These are phyloP conservation scores for Leptinotarsa juncta DNA, from an alignment of 2,888 invertebrate genomes.

Conservation along the genomic window DNA sequence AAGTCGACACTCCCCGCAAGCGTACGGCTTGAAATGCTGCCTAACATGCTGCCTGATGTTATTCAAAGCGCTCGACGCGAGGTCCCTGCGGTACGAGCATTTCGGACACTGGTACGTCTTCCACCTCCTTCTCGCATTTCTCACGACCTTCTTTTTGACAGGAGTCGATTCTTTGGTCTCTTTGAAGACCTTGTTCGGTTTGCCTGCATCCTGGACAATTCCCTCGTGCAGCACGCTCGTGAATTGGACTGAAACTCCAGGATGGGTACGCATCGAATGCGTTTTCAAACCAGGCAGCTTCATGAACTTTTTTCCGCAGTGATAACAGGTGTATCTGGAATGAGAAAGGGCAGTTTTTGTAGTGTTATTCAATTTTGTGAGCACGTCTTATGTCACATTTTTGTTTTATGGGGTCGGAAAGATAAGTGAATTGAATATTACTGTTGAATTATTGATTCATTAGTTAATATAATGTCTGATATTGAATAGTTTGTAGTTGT, in stretches of 20 bases:
- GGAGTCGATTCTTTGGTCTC: background rate
- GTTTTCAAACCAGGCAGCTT: constrained; percentile 48
- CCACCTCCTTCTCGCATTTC: constrained; percentile 27
- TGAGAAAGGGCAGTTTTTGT: constrained; percentile 25
- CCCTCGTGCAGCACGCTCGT: constrained; percentile 54
- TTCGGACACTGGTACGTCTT: constrained; percentile 63
- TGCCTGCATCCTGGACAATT: constrained; percentile 43
- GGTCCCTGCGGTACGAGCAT: constrained; percentile 59
- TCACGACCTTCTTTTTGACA: constrained; percentile 21
- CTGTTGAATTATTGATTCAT: too few relatives aligned
- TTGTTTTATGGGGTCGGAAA: too few relatives aligned
- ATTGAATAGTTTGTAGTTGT: too few relatives aligned
- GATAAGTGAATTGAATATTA: too few relatives aligned
- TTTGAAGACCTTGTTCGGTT: background rate
- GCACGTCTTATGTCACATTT: too few relatives aligned
- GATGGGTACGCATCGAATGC: constrained; percentile 55
- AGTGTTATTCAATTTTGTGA: too few relatives aligned
- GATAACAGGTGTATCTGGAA: constrained; percentile 56
- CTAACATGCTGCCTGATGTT: constrained; percentile 64
- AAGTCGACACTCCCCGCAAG: constrained; percentile 64
- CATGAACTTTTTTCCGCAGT: constrained; percentile 53
- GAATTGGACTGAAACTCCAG: constrained; percentile 52
- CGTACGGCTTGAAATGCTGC: constrained; percentile 63
- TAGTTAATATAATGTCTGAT: too few relatives aligned
- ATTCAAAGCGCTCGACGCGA: constrained; percentile 48